Percentiles rank a stretch among this genome's conserved stretches.
These are phyloP conservation scores for Onychorhynchus coronatus DNA, from an alignment of 2,113 vertebrate species.

Conservation along the genomic window DNA sequence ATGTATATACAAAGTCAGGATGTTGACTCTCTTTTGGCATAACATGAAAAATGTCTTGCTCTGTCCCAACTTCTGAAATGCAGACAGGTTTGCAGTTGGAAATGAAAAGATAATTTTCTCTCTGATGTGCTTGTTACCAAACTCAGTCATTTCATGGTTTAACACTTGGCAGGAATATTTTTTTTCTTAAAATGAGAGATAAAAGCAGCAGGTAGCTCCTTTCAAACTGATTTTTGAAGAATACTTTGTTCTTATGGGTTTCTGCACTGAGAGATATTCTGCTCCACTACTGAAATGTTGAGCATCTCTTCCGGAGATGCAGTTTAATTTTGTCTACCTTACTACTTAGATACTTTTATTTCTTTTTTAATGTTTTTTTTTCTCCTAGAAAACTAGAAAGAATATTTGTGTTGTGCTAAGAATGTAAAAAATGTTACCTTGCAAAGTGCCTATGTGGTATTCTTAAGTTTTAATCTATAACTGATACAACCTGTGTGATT, in stretches of 20 bases:
- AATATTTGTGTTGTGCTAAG: not conserved
- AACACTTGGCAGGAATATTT: not conserved
- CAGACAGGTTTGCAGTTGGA: not conserved
- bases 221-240: not conserved
- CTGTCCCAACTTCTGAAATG: not conserved
- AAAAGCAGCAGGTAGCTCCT: not conserved
- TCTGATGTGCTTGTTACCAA: not conserved
- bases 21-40: not conserved
- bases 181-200: not conserved
- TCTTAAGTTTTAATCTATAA: not conserved
- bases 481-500: not conserved
- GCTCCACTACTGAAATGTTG: not conserved
- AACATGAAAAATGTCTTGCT: not conserved
- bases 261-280: not conserved
- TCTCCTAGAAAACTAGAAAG: not conserved
- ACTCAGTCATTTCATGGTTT: not conserved
- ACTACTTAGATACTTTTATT: not conserved
- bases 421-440: not conserved
- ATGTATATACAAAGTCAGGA: not conserved
- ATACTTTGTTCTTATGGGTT: not conserved
- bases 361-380: not conserved
- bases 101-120: not conserved
- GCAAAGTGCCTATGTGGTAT: not conserved
- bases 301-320: not conserved
- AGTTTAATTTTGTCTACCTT: not conserved